Conservation (phyloP, 2,888 invertebrate genomes). For the Corbicula japonica region DNA sequence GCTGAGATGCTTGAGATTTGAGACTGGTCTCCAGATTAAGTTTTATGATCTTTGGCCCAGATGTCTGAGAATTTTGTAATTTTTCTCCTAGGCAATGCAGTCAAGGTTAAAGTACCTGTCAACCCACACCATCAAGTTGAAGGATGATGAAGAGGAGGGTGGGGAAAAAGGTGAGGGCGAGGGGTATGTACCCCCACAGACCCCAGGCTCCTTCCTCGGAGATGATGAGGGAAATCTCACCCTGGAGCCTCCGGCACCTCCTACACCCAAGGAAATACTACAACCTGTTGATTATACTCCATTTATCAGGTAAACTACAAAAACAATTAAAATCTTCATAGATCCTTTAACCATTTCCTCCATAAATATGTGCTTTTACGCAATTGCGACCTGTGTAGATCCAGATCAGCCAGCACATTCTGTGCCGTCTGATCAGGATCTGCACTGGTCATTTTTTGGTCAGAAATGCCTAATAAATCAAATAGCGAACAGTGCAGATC, state of each 20-base stretch:
- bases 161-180: constrained; percentile 57
- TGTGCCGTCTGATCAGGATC: too few relatives aligned
- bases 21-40: too few relatives aligned
- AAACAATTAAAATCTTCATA: too few relatives aligned
- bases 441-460: too few relatives aligned
- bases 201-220: constrained; percentile 75
- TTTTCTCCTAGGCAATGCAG: constrained; percentile 80
- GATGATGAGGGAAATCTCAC: constrained; percentile 78
- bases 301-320: constrained; percentile 79
- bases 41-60: too few relatives aligned
- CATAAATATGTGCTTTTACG: too few relatives aligned
- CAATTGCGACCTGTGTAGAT: too few relatives aligned
- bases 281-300: constrained; percentile 84
- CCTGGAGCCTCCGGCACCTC: constrained; percentile 82
- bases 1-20: too few relatives aligned
- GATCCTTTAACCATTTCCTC: too few relatives aligned
- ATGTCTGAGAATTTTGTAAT: constrained; percentile 3
- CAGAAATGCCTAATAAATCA: neutral
- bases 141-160: constrained; percentile 71
- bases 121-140: constrained; percentile 82
- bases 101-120: constrained; percentile 84
- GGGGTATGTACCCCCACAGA: constrained; percentile 68
- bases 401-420: too few relatives aligned
- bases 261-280: constrained; percentile 82
- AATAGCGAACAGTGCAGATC: too few relatives aligned